Evolutionary conservation across 2,113 vertebrate species (phyloP).

Genomic region (Penelope pileata): DNA sequence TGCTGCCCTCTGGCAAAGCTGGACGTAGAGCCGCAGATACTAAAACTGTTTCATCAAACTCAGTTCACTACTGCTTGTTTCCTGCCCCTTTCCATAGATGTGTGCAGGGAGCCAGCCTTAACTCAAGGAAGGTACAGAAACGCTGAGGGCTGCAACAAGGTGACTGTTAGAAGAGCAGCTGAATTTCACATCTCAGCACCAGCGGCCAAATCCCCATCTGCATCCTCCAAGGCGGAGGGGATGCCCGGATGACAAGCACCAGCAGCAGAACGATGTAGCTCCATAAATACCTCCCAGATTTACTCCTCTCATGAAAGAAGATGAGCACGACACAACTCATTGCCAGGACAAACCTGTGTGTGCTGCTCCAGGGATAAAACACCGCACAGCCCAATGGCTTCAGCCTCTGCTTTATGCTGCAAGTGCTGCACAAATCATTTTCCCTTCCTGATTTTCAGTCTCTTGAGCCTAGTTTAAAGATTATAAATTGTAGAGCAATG

Average conservation of each 20-base stretch:
- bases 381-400: neutral
- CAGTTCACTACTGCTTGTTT: neutral
- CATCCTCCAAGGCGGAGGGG: accelerated
- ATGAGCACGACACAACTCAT: neutral
- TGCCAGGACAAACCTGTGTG: neutral
- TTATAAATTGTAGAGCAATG: neutral
- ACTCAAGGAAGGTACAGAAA: neutral
- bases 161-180: neutral
- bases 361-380: neutral
- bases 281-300: slow-evolving; percentile 1
- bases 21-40: neutral
- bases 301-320: neutral
- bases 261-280: neutral
- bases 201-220: neutral
- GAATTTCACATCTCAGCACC: neutral
- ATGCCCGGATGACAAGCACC: neutral
- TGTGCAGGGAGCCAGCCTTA: neutral
- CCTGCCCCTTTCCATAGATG: neutral
- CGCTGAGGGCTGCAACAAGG: neutral
- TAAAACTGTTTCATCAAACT: neutral
- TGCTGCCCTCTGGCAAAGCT: neutral
- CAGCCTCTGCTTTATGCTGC: neutral
- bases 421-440: slow-evolving; percentile 21
- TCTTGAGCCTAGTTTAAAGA: slow-evolving; percentile 29
- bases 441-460: slow-evolving; percentile 4